Evolutionary conservation across 2,888 invertebrate genomes (phyloP).

Genomic region (Orchesella flavescens): DNA sequence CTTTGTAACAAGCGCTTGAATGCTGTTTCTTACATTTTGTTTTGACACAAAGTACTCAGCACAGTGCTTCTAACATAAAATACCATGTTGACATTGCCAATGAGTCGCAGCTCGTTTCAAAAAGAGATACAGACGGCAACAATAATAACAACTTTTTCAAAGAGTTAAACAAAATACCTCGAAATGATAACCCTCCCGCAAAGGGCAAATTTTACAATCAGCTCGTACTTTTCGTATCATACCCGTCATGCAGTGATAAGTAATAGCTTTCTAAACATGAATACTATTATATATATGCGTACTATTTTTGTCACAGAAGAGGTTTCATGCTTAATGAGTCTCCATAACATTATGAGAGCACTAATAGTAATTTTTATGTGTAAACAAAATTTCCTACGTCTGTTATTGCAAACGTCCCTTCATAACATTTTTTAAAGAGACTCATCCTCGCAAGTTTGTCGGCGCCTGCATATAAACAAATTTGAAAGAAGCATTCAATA

Average conservation of each 20-base stretch:
- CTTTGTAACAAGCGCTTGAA: no score
- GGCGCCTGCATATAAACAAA: background rate
- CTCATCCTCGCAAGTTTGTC: no score
- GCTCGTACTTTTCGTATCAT: background rate
- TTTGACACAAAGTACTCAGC: no score
- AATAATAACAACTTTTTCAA: conserved; percentile 27
- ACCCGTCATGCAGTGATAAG: background rate
- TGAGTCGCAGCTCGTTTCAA: conserved; percentile 67
- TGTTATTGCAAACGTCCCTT: background rate
- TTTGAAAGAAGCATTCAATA: background rate
- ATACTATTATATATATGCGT: no score
- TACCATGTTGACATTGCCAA: conserved; percentile 59
- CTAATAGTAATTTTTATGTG: no score
- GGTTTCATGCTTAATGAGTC: background rate
- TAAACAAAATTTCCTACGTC: background rate
- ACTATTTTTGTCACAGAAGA: background rate
- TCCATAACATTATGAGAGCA: background rate
- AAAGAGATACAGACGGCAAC: conserved; percentile 19
- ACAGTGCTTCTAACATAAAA: conserved; percentile 15
- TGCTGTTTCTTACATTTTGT: no score
- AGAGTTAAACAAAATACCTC: background rate
- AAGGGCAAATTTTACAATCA: no score
- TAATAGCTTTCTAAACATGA: conserved; percentile 19
- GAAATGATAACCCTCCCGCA: no score
- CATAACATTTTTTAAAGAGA: background rate